A percentile compares a stretch with the other conserved stretches of the same genome.
Evolutionary conservation across 2,888 invertebrate species (phyloP).

Genomic region (Eretmocerus hayati): DNA sequence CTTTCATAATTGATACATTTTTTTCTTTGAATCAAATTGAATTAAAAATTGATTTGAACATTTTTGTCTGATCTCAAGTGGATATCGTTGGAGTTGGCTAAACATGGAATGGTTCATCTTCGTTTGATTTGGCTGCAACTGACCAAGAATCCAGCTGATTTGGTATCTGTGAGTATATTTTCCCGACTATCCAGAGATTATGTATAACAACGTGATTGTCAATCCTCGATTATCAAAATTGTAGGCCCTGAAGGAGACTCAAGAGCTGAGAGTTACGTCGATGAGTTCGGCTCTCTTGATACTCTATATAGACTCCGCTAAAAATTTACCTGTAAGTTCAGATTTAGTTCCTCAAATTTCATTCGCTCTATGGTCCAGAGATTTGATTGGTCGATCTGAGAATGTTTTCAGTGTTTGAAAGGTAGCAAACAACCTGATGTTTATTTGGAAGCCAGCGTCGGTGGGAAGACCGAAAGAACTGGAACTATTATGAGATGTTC

Average conservation of each 20-base stretch:
- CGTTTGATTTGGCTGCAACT: conserved; percentile 84
- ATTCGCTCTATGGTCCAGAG: too few relatives aligned
- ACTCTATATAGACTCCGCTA: conserved; percentile 87
- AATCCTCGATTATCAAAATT: too few relatives aligned
- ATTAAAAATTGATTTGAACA: conserved; percentile 25
- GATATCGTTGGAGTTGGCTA: conserved; percentile 90
- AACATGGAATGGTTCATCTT: conserved; percentile 88
- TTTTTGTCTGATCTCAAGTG: conserved; percentile 62
- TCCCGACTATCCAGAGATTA: not conserved
- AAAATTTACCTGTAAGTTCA: conserved; percentile 77
- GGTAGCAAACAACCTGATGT: conserved; percentile 68
- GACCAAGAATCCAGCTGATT: conserved; percentile 61
- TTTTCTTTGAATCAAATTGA: conserved; percentile 1
- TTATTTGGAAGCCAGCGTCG: conserved; percentile 71
- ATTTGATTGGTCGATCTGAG: too few relatives aligned
- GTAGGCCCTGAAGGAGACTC: conserved; percentile 68
- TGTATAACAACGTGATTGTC: too few relatives aligned
- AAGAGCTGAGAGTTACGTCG: conserved; percentile 65
- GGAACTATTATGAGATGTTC: conserved; percentile 71
- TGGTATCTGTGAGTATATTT: conserved; percentile 61
- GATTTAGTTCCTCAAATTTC: not conserved
- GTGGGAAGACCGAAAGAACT: conserved; percentile 68
- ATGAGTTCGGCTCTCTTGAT: conserved; percentile 73
- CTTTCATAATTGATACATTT: conserved; percentile 6
- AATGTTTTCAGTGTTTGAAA: conserved; percentile 36